Evolutionary conservation across 2,797 vertebrate species (phyloP), one percentile per base, ranked within the genome.

Genomic region (Rhinichthys osculus): DNA sequence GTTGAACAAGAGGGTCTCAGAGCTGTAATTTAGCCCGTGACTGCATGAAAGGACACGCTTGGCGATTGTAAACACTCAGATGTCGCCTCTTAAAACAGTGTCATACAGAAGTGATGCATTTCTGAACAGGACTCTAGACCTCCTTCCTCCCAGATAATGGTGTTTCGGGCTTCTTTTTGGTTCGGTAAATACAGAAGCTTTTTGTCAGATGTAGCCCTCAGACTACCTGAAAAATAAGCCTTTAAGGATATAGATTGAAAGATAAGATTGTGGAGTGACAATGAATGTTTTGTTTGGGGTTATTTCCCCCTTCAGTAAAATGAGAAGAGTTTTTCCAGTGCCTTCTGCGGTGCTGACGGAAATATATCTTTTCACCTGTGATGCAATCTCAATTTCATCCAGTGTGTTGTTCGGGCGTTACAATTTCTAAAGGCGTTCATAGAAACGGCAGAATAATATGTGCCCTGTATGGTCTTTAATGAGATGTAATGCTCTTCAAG

Each of bases 1-100:
- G 62, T 66, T 82, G 33, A 73, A 42, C 35, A 79, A 66, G 81
- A 84, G 77, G 59, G 83, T 77, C 79, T 81, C 42, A 40, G 79
- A 62, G 64, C 40, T 62, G 44, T 70, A 78, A 81, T 69, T 82
- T 66, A 81, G 54, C 59, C 76, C 62, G n/a, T 17, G 59, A 42
- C 47, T 81, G 71, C 78, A 78, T 76, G 71, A 85, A 81, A 85
- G 71, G 50, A 87, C 78, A 87, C 35, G 83, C 71, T 87, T 50
- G 35, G 66, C 86, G 71, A 27, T 69, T 85, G 83, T 81, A 64
- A 87, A 82, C 72, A 72, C 78, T 57, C 9, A 0, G 8, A n/a
- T 76, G 13, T 59, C 3, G 17, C 57, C 62, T 52, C 74, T 52
- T 85, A 50, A 70, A 80, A 50, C 21, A n/a, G 38, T 76, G 70